Evolutionary conservation across 2,113 vertebrate genomes (phyloP), one percentile per base, ranked within the genome.

Genomic region (Vidua chalybeata): DNA sequence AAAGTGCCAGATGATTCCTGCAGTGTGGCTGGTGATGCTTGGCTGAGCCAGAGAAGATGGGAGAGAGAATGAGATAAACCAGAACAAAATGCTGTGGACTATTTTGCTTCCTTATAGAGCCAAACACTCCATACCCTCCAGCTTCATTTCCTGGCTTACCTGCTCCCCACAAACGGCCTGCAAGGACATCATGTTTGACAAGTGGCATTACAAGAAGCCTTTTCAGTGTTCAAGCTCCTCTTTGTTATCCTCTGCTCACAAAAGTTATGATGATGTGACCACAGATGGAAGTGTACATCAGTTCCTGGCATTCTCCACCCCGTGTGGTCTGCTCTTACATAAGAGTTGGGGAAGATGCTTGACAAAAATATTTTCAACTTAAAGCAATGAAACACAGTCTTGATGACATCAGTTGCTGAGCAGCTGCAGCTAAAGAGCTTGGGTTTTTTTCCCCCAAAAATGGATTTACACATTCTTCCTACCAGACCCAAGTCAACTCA

Each of bases 321-420:
- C 1, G 0, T 1, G 1, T 0, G 0, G 31, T 73, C 41, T 27
- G 20, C 63, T 84, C 67, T 69, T 80, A 59, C 51, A 31, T 14
- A 78, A 62, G 35, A 13, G 2, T 31, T 2, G 3, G 22, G 27
- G 28, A 83, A 74, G 75, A 80, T 75, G 37, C 41, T 92, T 75
- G 77, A 80, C 75, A 81, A 51, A 91, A 80, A 71, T 63, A 87
- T 71, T 75, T 74, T 76, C 92, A 88, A 58, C 87, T 37, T 37
- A 21, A 33, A 69, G n/a, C 49, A 51, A 33, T 71, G 67, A 89
- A 78, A 80, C 54, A 58, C 45, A 26, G n/a, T 20, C 77, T 79
- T 49, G 76, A 87, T 71, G 73, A 82, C 77, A 52, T 69, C 23
- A 77, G 55, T 81, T 84, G 10, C 56, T 30, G 46, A 86, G 64